Evolutionary conservation across 2,113 vertebrate species (phyloP), one percentile per base, ranked within the genome.

Genomic region (Caretta caretta): DNA sequence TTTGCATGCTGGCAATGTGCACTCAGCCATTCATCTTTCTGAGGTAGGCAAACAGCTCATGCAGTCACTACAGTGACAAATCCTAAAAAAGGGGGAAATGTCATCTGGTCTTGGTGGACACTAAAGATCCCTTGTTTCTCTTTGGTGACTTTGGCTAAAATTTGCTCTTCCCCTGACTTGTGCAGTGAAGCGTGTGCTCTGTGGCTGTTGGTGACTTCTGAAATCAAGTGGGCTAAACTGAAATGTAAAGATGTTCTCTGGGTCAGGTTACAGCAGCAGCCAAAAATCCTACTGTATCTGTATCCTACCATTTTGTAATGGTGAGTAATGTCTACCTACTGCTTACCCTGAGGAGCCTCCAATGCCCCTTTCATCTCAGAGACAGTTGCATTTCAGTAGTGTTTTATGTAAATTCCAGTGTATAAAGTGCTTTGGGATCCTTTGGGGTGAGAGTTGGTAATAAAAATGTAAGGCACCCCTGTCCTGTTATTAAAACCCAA

Each of bases 31-130:
- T 65, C 31, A 16, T 3, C 9, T n/a, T 69, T 69, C 65, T 69
- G 19, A 69, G 35, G 35, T n/a, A 69, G 65, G 65, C n/a, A 38
- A n/a, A 16, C 79, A 84, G 72, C 50, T 49, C 35, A 0, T 24
- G 49, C 0, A 0, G 19, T 69, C 13, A 69, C 57, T 59, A 3
- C 0, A 0, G 17, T 20, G 80, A n/a, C 76, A 2, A 2, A 5
- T 76, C 25, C 57, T 27, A 59, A 59, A 59, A 59, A 13, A 11
- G 27, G 25, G 25, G 25, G 57, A 12, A 25, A 27, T 29, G 27
- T 59, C 57, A 3, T 27, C 10, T 59, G 57, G 11, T 25, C 27
- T 29, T 59, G 57, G 25, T 59, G 27, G 57, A 59, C 11, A 59
- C 57, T 59, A 57, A 57, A 57, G 56, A 57, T 59, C 10, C 25